A percentile compares a stretch with the other conserved stretches of the same genome.
Conservation (phyloP, 2,113 vertebrate genomes). For the Calidris pugnax region DNA sequence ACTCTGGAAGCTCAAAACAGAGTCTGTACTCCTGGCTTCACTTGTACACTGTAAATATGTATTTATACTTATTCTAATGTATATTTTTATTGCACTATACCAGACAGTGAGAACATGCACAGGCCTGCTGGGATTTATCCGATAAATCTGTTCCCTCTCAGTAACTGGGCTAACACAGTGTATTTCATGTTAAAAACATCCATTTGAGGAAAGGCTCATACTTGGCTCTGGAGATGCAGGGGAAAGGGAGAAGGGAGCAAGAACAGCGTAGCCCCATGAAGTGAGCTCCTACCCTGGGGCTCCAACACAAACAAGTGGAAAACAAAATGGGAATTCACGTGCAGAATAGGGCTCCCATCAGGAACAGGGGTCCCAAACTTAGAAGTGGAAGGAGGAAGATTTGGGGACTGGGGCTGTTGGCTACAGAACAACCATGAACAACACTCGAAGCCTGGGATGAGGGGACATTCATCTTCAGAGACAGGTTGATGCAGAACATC, state of each 20-base stretch:
- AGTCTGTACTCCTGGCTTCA: slow-evolving; percentile 28
- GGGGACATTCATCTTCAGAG: not conserved
- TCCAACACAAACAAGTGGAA: not conserved
- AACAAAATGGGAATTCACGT: not conserved
- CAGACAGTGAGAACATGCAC: slow-evolving; percentile 13
- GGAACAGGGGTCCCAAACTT: not conserved
- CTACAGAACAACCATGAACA: not conserved
- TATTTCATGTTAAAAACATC: not conserved
- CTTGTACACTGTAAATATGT: slow-evolving; percentile 55
- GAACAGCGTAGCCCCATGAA: not conserved
- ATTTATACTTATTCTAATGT: slow-evolving; percentile 52
- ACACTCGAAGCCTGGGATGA: not conserved
- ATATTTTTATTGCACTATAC: slow-evolving; percentile 54
- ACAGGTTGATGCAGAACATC: not conserved
- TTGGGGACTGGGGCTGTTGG: not conserved
- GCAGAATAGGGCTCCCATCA: not conserved
- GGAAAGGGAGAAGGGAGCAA: not conserved
- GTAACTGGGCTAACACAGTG: not conserved
- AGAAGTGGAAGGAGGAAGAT: not conserved
- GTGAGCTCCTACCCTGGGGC: not conserved
- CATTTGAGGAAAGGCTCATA: not conserved
- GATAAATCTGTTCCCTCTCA: slow-evolving; percentile 21
- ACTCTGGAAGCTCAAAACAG: not conserved
- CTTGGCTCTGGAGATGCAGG: not conserved
- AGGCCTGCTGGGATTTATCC: slow-evolving; percentile 37